These are phyloP conservation scores for Mantis religiosa DNA, from an alignment of 2,888 invertebrate genomes.

Conservation along the genomic window DNA sequence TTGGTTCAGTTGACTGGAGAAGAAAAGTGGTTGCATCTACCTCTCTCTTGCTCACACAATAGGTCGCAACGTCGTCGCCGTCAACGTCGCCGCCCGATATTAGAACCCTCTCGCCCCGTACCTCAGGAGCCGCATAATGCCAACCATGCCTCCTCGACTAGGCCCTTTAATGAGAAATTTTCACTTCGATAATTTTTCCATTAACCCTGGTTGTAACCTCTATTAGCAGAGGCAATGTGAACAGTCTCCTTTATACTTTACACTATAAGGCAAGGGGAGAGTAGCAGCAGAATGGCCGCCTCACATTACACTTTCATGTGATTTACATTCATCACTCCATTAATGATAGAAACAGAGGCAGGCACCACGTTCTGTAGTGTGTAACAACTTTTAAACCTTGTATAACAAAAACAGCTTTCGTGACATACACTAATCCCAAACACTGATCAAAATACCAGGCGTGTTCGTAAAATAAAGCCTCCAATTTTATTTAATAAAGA, in stretches of 20 bases:
- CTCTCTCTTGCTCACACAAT: not conserved
- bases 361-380: too few relatives aligned
- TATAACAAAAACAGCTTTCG: too few relatives aligned
- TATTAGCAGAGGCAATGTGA: slow-evolving; percentile 35
- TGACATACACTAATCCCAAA: too few relatives aligned
- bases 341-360: too few relatives aligned
- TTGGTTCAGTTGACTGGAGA: not conserved
- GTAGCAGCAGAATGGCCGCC: not conserved
- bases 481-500: too few relatives aligned
- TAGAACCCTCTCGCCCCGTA: not conserved
- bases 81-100: slow-evolving; percentile 10
- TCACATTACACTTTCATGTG: not conserved
- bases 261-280: slow-evolving; percentile 21
- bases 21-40: not conserved
- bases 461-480: too few relatives aligned
- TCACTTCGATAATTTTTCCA: slow-evolving; percentile 41
- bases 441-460: too few relatives aligned
- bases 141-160: slow-evolving; percentile 21
- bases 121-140: slow-evolving; percentile 21
- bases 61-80: not conserved
- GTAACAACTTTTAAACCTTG: too few relatives aligned
- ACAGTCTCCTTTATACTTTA: slow-evolving; percentile 30
- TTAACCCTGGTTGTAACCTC: slow-evolving; percentile 39
- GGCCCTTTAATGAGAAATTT: slow-evolving; percentile 40
- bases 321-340: too few relatives aligned